phyloP scores from a whole-genome alignment of 2,113 vertebrate species.

The Oceanodroma tethys region DNA sequence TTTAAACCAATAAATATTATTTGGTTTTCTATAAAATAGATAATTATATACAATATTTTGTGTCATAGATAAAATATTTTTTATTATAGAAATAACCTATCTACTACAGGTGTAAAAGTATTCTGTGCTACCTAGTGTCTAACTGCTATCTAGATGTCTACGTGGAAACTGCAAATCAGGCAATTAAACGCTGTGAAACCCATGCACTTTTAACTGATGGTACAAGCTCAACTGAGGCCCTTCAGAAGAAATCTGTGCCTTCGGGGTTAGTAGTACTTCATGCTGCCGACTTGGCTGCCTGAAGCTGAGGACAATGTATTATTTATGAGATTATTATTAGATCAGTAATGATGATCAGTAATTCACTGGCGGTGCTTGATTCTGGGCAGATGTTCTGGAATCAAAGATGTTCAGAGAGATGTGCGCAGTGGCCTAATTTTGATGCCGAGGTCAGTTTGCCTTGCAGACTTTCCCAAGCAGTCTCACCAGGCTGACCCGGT shows the following conservation, averaged over 20 bases:
- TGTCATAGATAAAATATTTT: background rate
- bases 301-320: background rate
- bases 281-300: background rate
- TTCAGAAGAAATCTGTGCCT: slow-evolving; percentile 49
- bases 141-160: background rate
- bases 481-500: background rate
- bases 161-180: background rate
- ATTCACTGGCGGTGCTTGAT: slow-evolving; percentile 29
- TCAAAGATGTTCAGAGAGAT: background rate
- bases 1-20: background rate
- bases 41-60: background rate
- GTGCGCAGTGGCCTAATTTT: background rate
- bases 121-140: background rate
- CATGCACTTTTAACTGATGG: slow-evolving; percentile 2
- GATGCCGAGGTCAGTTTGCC: background rate
- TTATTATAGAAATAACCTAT: background rate
- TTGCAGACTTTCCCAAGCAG: background rate
- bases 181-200: background rate
- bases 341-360: slow-evolving; percentile 36
- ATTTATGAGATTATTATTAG: slow-evolving; percentile 39
- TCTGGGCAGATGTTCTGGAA: slow-evolving; percentile 40
- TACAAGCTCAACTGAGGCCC: slow-evolving; percentile 19
- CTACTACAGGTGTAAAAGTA: background rate
- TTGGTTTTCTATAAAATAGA: background rate
- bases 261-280: background rate